Evolutionary conservation across 2,113 vertebrate genomes (phyloP), one percentile per base, ranked within the genome.

Genomic region (Tachysurus fulvidraco): DNA sequence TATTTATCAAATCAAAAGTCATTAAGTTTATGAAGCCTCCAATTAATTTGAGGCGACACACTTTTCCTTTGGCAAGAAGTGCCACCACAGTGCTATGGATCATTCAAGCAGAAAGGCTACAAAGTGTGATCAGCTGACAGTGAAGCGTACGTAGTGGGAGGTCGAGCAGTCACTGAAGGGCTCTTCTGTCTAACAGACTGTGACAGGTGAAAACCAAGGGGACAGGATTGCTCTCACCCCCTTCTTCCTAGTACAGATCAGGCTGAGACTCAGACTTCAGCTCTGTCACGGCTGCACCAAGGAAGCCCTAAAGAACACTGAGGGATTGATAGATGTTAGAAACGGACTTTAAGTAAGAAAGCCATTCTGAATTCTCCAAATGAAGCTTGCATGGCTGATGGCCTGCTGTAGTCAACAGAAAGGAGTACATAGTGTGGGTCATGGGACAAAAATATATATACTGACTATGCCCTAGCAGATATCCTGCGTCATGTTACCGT

Each of bases 171-270:
- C 84, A 88, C 69, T 89, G 73, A 73, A 86, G 77, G 17, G 59
- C 74, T 88, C 73, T 64, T 52, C 65, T 88, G 77, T 86, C 84
- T 88, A 88, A 90, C 84, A 86, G 69, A 52, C 54, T 86, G 81
- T 88, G 89, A 90, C 89, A 88, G 74, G 84, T 88, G 81, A 90
- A 88, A 90, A 88, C 46, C 84, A 52, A 88, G 60, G 80, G 87
- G 87, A 88, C 60, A 67, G 81, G 74, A 86, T 84, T 82, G 44
- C 57, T 81, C 76, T 81, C 76, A 81, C 76, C 65, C 83, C 50
- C 41, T 76, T 86, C 78, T 82, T 76, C 57, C 60, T n/a, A 30
- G 54, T 60, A 54, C 57, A 59, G 57, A 76, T 86, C 57, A n/a
- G 73, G 55, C 65, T 28, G 1, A 81, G 44, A 62, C 25, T 8